Conservation (phyloP, 2,797 vertebrate species). For the Malacoctenus gilli region DNA sequence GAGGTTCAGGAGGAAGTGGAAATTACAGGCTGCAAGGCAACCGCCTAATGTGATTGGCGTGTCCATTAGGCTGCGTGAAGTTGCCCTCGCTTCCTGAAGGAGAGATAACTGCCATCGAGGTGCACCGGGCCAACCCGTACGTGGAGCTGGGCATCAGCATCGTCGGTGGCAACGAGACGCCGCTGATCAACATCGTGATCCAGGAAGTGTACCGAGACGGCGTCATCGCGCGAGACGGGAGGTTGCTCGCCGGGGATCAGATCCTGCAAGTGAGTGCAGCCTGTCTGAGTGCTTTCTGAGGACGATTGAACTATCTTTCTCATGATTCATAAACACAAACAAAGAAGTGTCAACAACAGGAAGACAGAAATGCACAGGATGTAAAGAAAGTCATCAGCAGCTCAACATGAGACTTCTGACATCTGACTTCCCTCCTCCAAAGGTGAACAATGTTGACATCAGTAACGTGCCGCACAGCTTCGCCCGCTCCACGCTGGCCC, state of each 20-base stretch:
- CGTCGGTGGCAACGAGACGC: conserved; percentile 97
- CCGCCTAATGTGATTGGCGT: conserved; percentile 39
- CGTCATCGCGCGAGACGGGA: conserved; percentile 93
- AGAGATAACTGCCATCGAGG: conserved; percentile 96
- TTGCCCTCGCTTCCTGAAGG: conserved; percentile 94
- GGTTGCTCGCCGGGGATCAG: conserved; percentile 97
- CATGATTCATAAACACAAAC: too few species aligned
- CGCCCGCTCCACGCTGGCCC: conserved; percentile 89
- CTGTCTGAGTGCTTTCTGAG: too few species aligned
- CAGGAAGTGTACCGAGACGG: conserved; percentile 98
- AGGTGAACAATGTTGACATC: conserved; percentile 97
- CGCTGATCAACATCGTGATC: conserved; percentile 98
- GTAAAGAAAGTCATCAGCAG: too few species aligned
- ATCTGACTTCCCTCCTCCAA: neutral
- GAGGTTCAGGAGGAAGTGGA: conserved; percentile 18
- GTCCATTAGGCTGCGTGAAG: conserved; percentile 88
- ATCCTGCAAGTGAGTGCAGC: conserved; percentile 94
- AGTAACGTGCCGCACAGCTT: conserved; percentile 96
- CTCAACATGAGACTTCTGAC: too few species aligned
- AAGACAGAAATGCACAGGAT: too few species aligned
- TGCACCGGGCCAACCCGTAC: conserved; percentile 95
- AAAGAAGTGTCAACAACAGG: too few species aligned
- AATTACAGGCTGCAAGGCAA: conserved; percentile 17
- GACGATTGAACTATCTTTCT: too few species aligned
- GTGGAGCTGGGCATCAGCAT: conserved; percentile 97